Evolutionary conservation across 2,113 vertebrate genomes (phyloP).

Genomic region (Labeo rohita): DNA sequence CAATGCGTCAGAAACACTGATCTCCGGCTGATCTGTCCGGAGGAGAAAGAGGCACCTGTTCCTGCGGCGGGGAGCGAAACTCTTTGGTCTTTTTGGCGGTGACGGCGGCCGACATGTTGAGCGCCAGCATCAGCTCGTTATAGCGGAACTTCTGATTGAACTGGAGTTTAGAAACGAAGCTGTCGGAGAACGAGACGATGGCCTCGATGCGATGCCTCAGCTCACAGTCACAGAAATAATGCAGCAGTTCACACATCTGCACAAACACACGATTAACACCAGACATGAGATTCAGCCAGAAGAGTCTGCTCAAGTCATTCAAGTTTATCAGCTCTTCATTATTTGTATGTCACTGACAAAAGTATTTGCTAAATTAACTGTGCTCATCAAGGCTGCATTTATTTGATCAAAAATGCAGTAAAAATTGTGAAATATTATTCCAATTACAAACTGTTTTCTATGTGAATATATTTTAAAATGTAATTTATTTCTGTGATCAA

Average conservation of each 20-base stretch:
- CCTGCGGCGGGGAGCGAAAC: slow-evolving; percentile 95
- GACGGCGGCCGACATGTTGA: slow-evolving; percentile 96
- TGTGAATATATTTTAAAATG: background rate
- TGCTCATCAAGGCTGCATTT: no score
- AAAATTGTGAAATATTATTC: no score
- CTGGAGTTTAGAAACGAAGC: slow-evolving; percentile 92
- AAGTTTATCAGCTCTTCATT: no score
- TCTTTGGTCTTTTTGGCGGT: slow-evolving; percentile 96
- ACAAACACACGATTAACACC: background rate
- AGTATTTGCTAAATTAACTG: no score
- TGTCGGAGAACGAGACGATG: slow-evolving; percentile 94
- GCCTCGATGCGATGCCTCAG: slow-evolving; percentile 93
- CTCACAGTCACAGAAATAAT: slow-evolving; percentile 98
- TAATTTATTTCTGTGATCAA: background rate
- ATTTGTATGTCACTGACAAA: no score
- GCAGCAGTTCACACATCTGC: slow-evolving; percentile 96
- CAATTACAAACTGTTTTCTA: no score
- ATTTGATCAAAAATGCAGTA: background rate
- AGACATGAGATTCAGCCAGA: no score
- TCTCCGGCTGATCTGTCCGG: no score
- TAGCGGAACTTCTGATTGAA: slow-evolving; percentile 96
- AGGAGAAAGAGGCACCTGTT: slow-evolving; percentile 57
- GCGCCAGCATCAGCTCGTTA: slow-evolving; percentile 93
- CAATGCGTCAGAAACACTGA: no score
- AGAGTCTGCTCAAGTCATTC: no score